Evolutionary conservation across 2,888 invertebrate species (phyloP), one percentile per base, ranked within the genome.

Genomic region (Helobdella robusta): DNA sequence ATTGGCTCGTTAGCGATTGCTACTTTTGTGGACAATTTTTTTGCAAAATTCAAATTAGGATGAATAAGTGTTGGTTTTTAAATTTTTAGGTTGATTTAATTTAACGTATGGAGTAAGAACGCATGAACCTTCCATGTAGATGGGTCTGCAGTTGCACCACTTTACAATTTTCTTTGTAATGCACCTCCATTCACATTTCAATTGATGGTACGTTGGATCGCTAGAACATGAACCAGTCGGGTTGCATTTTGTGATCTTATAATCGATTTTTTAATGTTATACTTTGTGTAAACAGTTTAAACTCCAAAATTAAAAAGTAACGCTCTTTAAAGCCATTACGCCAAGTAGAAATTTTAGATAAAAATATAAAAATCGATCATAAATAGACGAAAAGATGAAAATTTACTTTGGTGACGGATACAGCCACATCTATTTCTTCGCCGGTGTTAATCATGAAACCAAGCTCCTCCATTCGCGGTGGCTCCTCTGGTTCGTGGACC

Each of bases 161-260:
- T 32, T 30, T 15, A 46, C 23, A 2, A 50, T n/a, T 8, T 30
- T 3, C n/a, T 34, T 34, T n/a, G 32, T 46, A 6, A 6, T 20
- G 35, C 62, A 62, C 20, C 30, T 35, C 50, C 28, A 20, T 34
- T 23, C 18, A 35, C 62, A 62, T 28, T 32, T 48, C 15, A 50
- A 48, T n/a, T n/a, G 46, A 20, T 62, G n/a, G 34, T 62, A 62
- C n/a, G 32, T 30, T 3, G 28, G 15, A 5, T 46, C 62, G 50
- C 50, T 50, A n/a, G 15, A 50, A 32, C 62, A 62, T 15, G 11
- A 11, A 18, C 62, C 62, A n/a, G 48, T 50, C 32, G 62, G 62
- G 34, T n/a, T n/a, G n/a, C n/a, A n/a, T n/a, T n/a, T n/a, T n/a
- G n/a, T n/a, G n/a, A n/a, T n/a, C n/a, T n/a, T n/a, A n/a, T n/a